Evolutionary conservation across 2,797 vertebrate species (phyloP).

Genomic region (Coregonus suidteri): DNA sequence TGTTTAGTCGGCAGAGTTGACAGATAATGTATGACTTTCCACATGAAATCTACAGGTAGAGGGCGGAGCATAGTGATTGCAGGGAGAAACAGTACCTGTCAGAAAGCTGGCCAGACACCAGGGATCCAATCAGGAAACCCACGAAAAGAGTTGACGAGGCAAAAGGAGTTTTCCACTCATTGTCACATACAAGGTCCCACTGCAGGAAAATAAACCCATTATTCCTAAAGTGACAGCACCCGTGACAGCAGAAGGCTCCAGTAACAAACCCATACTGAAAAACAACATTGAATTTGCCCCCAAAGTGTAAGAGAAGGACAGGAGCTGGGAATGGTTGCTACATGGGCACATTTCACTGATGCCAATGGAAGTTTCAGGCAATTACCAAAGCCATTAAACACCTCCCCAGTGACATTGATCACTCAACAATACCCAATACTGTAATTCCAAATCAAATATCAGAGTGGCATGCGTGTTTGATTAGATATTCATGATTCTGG

Average conservation of each 20-base stretch:
- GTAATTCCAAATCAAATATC: not conserved
- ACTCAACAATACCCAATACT: not conserved
- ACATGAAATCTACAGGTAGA: not conserved
- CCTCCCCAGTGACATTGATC: not conserved
- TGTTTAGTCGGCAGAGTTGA: not conserved
- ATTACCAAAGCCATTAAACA: not conserved
- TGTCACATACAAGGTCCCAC: conserved; percentile 90
- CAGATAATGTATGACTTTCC: not conserved
- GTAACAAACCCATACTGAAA: not conserved
- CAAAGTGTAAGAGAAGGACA: too few species aligned
- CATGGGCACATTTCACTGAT: not conserved
- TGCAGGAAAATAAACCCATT: conserved; percentile 48
- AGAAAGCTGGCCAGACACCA: conserved; percentile 89
- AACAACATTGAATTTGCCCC: not conserved
- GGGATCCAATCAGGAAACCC: conserved; percentile 87
- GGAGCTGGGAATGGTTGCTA: not conserved
- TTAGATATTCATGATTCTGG: too few species aligned
- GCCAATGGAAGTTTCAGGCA: not conserved
- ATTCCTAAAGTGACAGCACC: not conserved
- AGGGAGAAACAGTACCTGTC: conserved; percentile 81
- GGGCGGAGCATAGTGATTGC: not conserved
- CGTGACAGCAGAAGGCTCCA: not conserved
- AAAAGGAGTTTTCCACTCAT: conserved; percentile 90
- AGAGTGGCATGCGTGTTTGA: not conserved
- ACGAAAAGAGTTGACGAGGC: conserved; percentile 88